Evolutionary conservation across 2,113 vertebrate species (phyloP).

Genomic region (Phalacrocorax pelagicus): DNA sequence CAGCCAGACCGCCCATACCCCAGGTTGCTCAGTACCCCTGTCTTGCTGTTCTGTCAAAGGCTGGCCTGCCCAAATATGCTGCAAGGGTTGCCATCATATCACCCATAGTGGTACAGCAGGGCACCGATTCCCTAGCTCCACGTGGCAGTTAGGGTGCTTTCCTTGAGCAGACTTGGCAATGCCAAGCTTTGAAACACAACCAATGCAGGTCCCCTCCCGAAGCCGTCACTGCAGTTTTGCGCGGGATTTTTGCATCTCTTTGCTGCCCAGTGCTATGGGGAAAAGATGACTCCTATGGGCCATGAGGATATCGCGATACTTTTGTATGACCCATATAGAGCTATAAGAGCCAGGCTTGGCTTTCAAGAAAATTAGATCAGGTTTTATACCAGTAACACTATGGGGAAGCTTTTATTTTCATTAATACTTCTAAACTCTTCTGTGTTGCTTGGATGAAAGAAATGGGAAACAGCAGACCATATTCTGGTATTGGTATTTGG

Average conservation of each 20-base stretch:
- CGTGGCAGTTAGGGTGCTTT: rapidly evolving
- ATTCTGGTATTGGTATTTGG: background rate
- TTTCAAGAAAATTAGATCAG: background rate
- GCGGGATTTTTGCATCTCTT: background rate
- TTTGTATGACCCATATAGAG: background rate
- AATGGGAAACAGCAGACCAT: background rate
- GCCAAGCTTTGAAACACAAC: no score
- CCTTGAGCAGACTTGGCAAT: background rate
- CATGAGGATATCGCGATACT: background rate
- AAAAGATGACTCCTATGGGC: background rate
- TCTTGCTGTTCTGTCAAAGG: background rate
- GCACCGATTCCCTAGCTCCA: background rate
- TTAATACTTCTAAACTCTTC: background rate
- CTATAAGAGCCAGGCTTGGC: background rate
- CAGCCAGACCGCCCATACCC: background rate
- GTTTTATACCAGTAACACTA: background rate
- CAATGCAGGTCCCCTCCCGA: rapidly evolving
- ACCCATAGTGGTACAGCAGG: background rate
- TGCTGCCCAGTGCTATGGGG: background rate
- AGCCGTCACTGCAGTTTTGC: background rate
- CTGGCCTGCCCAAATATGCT: background rate
- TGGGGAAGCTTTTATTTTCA: background rate
- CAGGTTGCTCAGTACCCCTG: background rate
- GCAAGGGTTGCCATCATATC: background rate
- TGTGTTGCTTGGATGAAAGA: background rate